Conservation (phyloP, 2,113 vertebrate species). For the Lipophrys pholis region DNA sequence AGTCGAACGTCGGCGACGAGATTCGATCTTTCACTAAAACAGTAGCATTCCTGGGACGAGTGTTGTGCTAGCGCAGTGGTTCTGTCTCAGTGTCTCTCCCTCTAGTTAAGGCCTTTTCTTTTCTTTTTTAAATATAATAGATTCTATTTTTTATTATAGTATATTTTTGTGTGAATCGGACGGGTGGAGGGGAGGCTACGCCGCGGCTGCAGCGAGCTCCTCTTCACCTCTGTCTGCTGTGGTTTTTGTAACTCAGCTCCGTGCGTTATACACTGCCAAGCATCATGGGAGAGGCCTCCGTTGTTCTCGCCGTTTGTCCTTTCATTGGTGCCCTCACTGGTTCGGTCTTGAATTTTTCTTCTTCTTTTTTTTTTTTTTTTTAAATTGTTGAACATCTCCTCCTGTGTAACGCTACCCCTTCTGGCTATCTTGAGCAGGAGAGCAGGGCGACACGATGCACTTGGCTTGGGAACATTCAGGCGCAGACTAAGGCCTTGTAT, state of each 20-base stretch:
- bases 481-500: slow-evolving; percentile 42
- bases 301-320: slow-evolving; percentile 56
- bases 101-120: slow-evolving; percentile 79
- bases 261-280: slow-evolving; percentile 86
- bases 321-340: slow-evolving; percentile 67
- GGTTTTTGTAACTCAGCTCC: slow-evolving; percentile 82
- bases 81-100: slow-evolving; percentile 77
- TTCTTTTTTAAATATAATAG: slow-evolving; percentile 79
- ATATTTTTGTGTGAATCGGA: slow-evolving; percentile 81
- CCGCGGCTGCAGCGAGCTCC: slow-evolving; percentile 54
- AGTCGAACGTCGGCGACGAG: slow-evolving; percentile 12
- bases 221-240: slow-evolving; percentile 71
- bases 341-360: slow-evolving; percentile 55
- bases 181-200: slow-evolving; percentile 72
- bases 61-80: slow-evolving; percentile 55
- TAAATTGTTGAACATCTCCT: slow-evolving; percentile 27
- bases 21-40: slow-evolving; percentile 22
- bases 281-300: slow-evolving; percentile 75
- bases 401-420: slow-evolving; percentile 21
- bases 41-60: slow-evolving; percentile 58
- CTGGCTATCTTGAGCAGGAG: slow-evolving; percentile 35
- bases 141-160: slow-evolving; percentile 84
- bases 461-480: slow-evolving; percentile 2
- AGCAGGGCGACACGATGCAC: slow-evolving; percentile 30
- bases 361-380: slow-evolving; percentile 20